Evolutionary conservation across 1,140 invertebrate species (phyloP).

Genomic region (Oedothorax gibbosus): DNA sequence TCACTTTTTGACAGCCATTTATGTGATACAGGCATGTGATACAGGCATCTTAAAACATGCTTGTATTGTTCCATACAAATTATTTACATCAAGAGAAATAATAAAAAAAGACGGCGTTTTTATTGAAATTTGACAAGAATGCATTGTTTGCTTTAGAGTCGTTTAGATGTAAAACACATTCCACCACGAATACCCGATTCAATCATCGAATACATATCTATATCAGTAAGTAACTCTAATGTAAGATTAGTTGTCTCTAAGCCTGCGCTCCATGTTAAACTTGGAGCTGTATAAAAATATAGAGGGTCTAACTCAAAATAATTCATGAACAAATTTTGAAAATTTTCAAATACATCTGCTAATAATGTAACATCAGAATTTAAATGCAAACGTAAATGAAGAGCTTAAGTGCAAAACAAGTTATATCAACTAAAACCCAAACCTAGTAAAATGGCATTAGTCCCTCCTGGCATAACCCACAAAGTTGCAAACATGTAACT

Average conservation of each 20-base stretch:
- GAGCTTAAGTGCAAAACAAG: too few relatives aligned
- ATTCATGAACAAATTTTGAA: constrained; percentile 61
- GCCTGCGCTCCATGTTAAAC: constrained; percentile 18
- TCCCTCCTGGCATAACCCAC: too few relatives aligned
- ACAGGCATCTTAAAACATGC: neutral
- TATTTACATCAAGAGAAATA: constrained; percentile 15
- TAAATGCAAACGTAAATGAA: constrained; percentile 63
- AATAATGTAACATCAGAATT: constrained; percentile 63
- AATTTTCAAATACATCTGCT: constrained; percentile 64
- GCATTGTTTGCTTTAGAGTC: constrained; percentile 12
- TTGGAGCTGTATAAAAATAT: constrained; percentile 36
- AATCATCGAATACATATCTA: constrained; percentile 28
- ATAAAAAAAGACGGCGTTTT: constrained; percentile 4
- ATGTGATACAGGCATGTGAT: too few relatives aligned
- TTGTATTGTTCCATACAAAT: neutral
- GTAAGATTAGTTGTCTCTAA: constrained; percentile 15
- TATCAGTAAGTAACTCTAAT: constrained; percentile 37
- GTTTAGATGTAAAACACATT: neutral
- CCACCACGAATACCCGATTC: constrained; percentile 28
- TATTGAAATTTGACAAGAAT: neutral
- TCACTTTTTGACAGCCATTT: neutral
- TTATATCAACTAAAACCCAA: too few relatives aligned
- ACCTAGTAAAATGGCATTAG: too few relatives aligned
- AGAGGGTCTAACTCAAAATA: constrained; percentile 24
- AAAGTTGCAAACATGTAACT: too few relatives aligned